Conservation (phyloP, 2,113 vertebrate genomes). For the Redunca redunca region DNA sequence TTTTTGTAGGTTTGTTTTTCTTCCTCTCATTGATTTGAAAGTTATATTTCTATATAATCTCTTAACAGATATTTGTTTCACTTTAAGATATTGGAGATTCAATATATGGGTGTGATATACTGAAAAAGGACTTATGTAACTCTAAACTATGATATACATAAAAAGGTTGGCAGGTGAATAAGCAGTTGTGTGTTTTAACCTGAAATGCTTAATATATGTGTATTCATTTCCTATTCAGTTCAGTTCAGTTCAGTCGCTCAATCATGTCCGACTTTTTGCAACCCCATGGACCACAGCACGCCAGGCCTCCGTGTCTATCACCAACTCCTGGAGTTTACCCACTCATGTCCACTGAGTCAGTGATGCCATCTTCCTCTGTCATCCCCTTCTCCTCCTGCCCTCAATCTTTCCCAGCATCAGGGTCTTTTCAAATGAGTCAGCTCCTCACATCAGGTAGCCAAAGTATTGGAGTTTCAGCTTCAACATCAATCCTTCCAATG, state of each 20-base stretch:
- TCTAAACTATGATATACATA: neutral
- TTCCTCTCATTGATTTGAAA: neutral
- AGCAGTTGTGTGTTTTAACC: neutral
- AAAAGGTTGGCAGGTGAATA: neutral
- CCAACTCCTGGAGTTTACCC: neutral
- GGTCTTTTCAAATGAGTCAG: neutral
- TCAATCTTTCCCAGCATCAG: neutral
- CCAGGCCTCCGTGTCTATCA: neutral
- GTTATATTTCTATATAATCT: neutral
- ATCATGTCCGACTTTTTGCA: fast-evolving
- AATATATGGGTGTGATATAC: neutral
- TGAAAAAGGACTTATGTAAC: neutral
- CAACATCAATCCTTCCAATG: too few species aligned
- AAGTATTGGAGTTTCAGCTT: neutral
- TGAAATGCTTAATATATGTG: neutral
- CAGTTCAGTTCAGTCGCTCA: neutral
- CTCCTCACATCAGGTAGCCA: too few species aligned
- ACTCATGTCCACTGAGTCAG: neutral
- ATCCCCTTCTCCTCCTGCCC: neutral
- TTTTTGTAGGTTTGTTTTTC: neutral
- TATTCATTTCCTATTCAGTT: neutral
- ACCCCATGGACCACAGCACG: neutral
- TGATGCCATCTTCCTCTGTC: neutral
- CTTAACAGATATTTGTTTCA: neutral
- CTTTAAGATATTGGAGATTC: neutral